Base-by-base conservation (phyloP, 2,888 invertebrate genomes). In the Meta bourneti region DNA sequence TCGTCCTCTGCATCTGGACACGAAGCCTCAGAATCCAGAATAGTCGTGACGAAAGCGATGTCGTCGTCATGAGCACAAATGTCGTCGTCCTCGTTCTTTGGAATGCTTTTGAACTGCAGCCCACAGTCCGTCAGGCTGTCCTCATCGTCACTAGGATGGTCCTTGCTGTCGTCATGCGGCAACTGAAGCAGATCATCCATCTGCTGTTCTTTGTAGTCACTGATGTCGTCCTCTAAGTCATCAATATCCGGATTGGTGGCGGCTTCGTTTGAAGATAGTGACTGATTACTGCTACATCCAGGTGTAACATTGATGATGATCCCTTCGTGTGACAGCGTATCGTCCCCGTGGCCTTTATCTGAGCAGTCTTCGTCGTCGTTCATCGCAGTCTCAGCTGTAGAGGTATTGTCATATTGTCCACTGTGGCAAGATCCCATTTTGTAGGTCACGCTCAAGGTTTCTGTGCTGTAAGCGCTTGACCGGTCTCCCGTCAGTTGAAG, bases 401-500 rank as follows among this genome's bases (percentile, higher is more conserved):
- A 74, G 1, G 77, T 13, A 16, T 61, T 49, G 51, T 82, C 78
- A n/a, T 82, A 82, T 7, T 49, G 48, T 49, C 54, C 80, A 19
- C 80, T 49, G 8, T 48, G 19, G n/a, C 48, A n/a, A 0, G 81
- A 52, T 9, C 87, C 91, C 20, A 91, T 61, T n/a, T 87, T 91
- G 34, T 87, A 91, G 2, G 86, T 91, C 16, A 91, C 82, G 34
- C 81, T 87, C n/a, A 91, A 54, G 13, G 82, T 82, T 13, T 91
- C 91, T 6, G 87, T 20, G n/a, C 91, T 91, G 49, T 87, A 78
- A 51, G 82, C 85, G 6, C 86, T 87, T 5, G 85, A 85, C 9
- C 69, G 48, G 48, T 91, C 91, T 0, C 75, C 87, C n/a, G 71
- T 96, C 98, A 97, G 70, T n/a, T 80, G 71, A 0, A 90, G 54